These are phyloP conservation scores for Perodicticus potto DNA, from an alignment of 2,797 vertebrate species.

Conservation along the genomic window DNA sequence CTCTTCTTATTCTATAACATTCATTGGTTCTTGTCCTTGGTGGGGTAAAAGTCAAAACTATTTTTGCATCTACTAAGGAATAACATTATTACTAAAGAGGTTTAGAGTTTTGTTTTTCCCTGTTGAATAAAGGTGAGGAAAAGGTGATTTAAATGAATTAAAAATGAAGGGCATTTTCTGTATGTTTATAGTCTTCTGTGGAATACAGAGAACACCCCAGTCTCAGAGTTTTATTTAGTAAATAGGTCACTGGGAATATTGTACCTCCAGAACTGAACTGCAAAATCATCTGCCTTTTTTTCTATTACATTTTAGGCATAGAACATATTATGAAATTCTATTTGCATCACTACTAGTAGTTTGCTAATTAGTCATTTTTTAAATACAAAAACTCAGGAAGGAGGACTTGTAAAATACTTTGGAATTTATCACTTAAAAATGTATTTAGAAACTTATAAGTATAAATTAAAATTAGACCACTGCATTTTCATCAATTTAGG, in stretches of 20 bases:
- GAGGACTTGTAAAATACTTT: not conserved
- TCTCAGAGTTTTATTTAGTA: conserved; percentile 66
- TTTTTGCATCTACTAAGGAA: conserved; percentile 62
- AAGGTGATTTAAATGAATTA: conserved; percentile 50
- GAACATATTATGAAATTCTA: conserved; percentile 69
- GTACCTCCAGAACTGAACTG: conserved; percentile 32
- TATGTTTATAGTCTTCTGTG: not conserved
- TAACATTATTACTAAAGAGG: conserved; percentile 44
- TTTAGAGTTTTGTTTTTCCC: conserved; percentile 65
- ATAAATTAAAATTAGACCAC: not conserved
- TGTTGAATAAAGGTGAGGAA: conserved; percentile 55
- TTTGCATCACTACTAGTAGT: conserved; percentile 77
- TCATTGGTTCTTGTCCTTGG: conserved; percentile 55
- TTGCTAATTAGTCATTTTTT: conserved; percentile 73
- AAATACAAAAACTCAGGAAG: conserved; percentile 31
- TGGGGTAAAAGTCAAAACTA: conserved; percentile 39
- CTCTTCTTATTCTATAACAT: conserved; percentile 2
- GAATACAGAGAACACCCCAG: not conserved
- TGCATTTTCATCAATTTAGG: conserved; percentile 35
- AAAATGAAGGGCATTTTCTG: conserved; percentile 43
- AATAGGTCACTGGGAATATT: conserved; percentile 63
- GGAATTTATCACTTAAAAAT: not conserved
- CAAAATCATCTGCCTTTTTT: conserved; percentile 71
- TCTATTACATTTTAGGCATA: conserved; percentile 59
- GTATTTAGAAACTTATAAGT: not conserved